Evolutionary conservation across 1,140 invertebrate species (phyloP).

Genomic region (Chelonus insularis): DNA sequence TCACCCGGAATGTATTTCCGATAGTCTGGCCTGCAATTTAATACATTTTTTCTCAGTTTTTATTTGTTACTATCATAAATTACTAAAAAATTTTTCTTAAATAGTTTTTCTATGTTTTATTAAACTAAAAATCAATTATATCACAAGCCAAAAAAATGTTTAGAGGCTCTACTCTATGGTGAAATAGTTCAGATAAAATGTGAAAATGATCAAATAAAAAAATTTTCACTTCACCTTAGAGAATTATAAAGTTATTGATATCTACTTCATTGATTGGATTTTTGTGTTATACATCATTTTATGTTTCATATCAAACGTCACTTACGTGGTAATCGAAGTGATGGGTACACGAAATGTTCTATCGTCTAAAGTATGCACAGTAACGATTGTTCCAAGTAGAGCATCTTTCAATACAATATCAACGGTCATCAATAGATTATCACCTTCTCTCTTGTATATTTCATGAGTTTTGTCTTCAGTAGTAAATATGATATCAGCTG

Average conservation of each 20-base stretch:
- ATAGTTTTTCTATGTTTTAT: no score
- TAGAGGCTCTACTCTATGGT: no score
- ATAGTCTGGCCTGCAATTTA: constrained; percentile 62
- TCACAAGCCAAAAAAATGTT: no score
- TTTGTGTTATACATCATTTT: no score
- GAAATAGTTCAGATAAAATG: no score
- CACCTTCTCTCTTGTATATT: constrained; percentile 71
- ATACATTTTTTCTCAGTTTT: constrained; percentile 5
- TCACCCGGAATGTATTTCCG: constrained; percentile 65
- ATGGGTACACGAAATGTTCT: constrained; percentile 69
- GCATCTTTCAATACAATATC: constrained; percentile 68
- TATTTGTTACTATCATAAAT: not conserved
- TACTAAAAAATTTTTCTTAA: no score
- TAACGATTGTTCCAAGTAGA: constrained; percentile 67
- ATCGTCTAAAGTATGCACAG: constrained; percentile 69
- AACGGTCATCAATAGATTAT: constrained; percentile 69
- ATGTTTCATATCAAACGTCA: no score
- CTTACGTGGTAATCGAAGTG: constrained; percentile 69
- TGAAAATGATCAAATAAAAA: no score
- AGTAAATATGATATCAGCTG: constrained; percentile 83
- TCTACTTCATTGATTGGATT: no score
- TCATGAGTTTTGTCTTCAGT: constrained; percentile 81
- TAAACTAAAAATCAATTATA: no score
- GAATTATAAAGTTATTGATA: no score
- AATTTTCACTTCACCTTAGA: no score